These are phyloP conservation scores for Eidolon helvum DNA, from an alignment of 2,113 vertebrate species.

Conservation along the genomic window DNA sequence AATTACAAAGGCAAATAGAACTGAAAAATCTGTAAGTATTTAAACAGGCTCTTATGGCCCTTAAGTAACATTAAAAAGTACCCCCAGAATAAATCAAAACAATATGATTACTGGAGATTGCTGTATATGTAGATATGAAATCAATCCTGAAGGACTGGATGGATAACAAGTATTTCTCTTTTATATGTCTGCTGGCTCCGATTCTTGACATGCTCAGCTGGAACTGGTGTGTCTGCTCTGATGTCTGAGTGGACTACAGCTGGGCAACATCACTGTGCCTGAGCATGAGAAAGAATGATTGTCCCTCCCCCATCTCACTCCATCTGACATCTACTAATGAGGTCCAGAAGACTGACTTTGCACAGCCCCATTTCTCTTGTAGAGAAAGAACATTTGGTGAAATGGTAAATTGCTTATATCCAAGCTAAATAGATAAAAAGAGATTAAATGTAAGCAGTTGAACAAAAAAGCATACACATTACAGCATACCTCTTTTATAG, in stretches of 20 bases:
- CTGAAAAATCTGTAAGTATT: conserved; percentile 20
- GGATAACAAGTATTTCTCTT: neutral
- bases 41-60: neutral
- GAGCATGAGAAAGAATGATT: neutral
- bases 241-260: neutral
- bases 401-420: neutral
- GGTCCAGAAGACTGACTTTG: neutral
- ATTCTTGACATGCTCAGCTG: neutral
- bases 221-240: neutral
- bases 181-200: neutral
- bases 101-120: neutral
- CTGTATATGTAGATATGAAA: neutral
- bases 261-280: neutral
- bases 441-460: neutral
- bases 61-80: neutral
- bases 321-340: neutral
- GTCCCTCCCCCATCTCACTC: neutral
- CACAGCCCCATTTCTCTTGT: neutral
- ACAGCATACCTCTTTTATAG: neutral
- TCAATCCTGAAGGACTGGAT: neutral
- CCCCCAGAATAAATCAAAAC: neutral
- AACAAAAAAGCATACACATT: neutral
- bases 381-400: neutral
- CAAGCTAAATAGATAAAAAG: conserved; percentile 3
- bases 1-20: neutral